A percentile compares a stretch with the other conserved stretches of the same genome.
Evolutionary conservation across 2,113 vertebrate genomes (phyloP).

Genomic region (Hydrolagus affinis): DNA sequence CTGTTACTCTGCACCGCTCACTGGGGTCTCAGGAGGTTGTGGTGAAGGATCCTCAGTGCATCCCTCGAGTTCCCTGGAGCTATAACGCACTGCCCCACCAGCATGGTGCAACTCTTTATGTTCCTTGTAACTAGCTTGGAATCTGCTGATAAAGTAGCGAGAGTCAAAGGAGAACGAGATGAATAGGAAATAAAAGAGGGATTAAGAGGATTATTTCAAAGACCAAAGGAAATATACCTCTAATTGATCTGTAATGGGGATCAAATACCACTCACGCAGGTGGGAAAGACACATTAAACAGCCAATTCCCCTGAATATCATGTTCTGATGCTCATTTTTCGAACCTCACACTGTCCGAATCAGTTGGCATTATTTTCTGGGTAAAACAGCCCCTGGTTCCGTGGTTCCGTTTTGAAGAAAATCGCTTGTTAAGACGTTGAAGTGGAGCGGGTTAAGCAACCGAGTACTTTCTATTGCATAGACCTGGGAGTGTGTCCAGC

Average conservation of each 20-base stretch:
- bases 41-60: too few species aligned
- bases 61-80: background rate
- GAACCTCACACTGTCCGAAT: background rate
- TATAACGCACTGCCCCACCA: background rate
- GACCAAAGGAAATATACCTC: slow-evolving; percentile 13
- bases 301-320: background rate
- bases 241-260: slow-evolving; percentile 21
- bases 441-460: too few species aligned
- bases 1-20: too few species aligned
- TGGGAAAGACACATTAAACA: background rate
- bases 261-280: background rate
- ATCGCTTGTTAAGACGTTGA: too few species aligned
- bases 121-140: background rate
- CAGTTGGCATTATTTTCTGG: background rate
- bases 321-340: background rate
- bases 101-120: background rate
- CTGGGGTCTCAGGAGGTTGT: too few species aligned
- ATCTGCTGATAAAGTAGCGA: background rate
- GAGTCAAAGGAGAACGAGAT: background rate
- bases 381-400: too few species aligned
- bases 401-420: too few species aligned
- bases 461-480: too few species aligned
- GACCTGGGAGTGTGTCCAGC: too few species aligned
- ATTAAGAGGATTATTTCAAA: slow-evolving; percentile 26
- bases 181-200: slow-evolving; percentile 26